Evolutionary conservation across 2,888 invertebrate species (phyloP).

Genomic region (Eristalis pertinax): DNA sequence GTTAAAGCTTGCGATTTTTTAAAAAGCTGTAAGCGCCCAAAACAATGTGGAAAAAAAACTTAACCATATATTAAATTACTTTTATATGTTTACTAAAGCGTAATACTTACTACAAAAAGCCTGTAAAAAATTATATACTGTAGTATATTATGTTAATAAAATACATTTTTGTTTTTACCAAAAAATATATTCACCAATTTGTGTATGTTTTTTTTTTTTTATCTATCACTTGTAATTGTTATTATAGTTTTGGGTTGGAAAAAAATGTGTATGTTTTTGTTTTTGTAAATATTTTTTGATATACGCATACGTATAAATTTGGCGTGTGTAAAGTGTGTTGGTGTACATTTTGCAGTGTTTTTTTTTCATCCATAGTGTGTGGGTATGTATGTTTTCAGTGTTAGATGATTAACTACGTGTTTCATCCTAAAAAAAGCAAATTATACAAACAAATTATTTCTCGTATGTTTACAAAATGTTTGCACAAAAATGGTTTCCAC

Average conservation of each 20-base stretch:
- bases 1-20: conserved; percentile 33
- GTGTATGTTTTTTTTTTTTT: conserved; percentile 10
- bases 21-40: conserved; percentile 33
- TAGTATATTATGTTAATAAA: conserved; percentile 53
- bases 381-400: conserved; percentile 45
- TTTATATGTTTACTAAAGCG: conserved; percentile 52
- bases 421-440: conserved; percentile 59
- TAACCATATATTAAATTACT: conserved; percentile 6
- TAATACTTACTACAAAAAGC: conserved; percentile 79
- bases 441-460: conserved; percentile 33
- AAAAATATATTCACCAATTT: conserved; percentile 40
- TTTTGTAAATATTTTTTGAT: neutral
- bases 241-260: neutral
- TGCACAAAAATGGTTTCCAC: conserved; percentile 32
- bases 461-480: conserved; percentile 16
- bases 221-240: neutral
- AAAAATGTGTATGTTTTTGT: neutral
- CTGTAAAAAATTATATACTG: conserved; percentile 75
- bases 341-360: conserved; percentile 23
- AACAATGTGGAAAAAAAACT: neutral
- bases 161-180: conserved; percentile 24
- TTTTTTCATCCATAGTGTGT: conserved; percentile 51
- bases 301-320: conserved; percentile 2
- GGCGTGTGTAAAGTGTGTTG: conserved; percentile 28
- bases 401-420: conserved; percentile 57